Percentiles rank a stretch among this genome's conserved stretches.
These are phyloP conservation scores for Melitaea athalia DNA, from an alignment of 2,888 invertebrate species.

Conservation along the genomic window DNA sequence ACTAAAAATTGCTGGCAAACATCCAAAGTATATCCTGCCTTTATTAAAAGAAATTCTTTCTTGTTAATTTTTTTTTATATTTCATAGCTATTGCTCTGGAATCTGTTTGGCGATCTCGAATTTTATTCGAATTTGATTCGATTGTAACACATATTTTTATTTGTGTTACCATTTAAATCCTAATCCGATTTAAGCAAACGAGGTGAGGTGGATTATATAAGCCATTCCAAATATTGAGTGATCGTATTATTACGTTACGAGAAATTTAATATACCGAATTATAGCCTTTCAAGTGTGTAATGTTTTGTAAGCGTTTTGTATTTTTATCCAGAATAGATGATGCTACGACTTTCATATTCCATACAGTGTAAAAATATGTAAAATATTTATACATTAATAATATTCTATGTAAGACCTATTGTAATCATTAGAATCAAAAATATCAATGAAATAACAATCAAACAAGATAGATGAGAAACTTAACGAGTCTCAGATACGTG, in stretches of 20 bases:
- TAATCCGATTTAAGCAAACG: constrained; percentile 3
- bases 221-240: not conserved
- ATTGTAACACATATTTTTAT: not conserved
- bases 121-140: not conserved
- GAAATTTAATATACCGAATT: constrained; percentile 1
- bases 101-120: not conserved
- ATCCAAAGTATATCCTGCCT: constrained; percentile 30
- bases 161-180: not conserved
- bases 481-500: too few species aligned
- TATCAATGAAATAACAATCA: too few species aligned
- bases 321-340: not conserved
- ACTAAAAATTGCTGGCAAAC: constrained; percentile 29
- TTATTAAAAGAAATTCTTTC: constrained; percentile 17
- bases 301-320: not conserved
- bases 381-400: too few species aligned
- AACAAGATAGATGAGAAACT: too few species aligned
- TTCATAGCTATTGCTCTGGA: constrained; percentile 2
- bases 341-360: not conserved
- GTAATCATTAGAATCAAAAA: too few species aligned
- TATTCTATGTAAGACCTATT: too few species aligned
- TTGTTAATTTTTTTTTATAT: constrained; percentile 7
- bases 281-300: not conserved
- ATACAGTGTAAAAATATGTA: too few species aligned
- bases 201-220: constrained; percentile 3
- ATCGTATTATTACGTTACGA: not conserved